phyloP scores from a whole-genome alignment of 1,140 invertebrate genomes.

The Galleria mellonella region DNA sequence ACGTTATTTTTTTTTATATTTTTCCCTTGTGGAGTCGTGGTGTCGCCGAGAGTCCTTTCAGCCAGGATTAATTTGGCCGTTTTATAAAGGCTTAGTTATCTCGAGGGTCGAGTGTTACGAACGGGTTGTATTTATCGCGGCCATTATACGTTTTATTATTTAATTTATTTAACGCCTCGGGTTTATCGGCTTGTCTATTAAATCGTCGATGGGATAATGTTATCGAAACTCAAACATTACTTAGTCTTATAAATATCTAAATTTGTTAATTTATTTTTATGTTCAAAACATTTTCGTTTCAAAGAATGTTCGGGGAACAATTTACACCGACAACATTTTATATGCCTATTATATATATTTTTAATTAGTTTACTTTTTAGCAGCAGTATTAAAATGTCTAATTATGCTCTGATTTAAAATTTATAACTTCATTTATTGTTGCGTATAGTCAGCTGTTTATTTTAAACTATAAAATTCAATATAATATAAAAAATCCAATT shows the following conservation, averaged over 20 bases:
- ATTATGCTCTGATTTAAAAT: background rate
- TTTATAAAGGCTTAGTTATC: conserved; percentile 72
- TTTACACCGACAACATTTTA: too few relatives aligned
- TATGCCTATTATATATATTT: too few relatives aligned
- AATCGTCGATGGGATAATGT: conserved; percentile 59
- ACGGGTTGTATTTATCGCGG: conserved; percentile 67
- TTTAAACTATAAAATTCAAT: conserved; percentile 1
- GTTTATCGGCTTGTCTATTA: conserved; percentile 69
- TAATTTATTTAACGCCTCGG: conserved; percentile 70
- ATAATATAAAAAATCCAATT: conserved; percentile 17
- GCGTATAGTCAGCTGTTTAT: background rate
- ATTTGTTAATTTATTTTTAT: conserved; percentile 37
- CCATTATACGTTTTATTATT: conserved; percentile 74
- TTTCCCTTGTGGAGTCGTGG: conserved; percentile 19
- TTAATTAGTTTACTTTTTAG: too few relatives aligned
- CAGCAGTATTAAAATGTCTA: too few relatives aligned
- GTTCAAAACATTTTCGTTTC: background rate
- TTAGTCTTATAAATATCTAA: conserved; percentile 39
- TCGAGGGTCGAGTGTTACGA: conserved; percentile 47
- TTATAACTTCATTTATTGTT: conserved; percentile 1
- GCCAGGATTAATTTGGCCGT: conserved; percentile 68
- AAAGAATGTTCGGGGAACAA: too few relatives aligned
- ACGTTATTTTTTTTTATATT: conserved; percentile 61
- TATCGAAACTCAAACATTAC: conserved; percentile 59
- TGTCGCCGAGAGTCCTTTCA: conserved; percentile 49